Evolutionary conservation across 2,113 vertebrate species (phyloP), one percentile per base, ranked within the genome.

Genomic region (Neolamprologus fasciatus): DNA sequence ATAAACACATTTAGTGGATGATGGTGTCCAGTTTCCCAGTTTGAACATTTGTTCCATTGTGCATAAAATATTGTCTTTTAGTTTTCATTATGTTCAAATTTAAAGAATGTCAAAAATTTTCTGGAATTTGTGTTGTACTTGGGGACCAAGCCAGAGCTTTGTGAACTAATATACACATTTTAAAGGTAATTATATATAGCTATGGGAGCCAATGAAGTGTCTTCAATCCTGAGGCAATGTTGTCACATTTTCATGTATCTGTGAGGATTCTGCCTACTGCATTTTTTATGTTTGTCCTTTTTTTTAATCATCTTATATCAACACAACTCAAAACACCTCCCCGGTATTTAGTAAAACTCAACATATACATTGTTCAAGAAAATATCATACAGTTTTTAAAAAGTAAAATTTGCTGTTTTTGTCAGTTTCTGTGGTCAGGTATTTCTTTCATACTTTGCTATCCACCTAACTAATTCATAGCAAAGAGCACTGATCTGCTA

Each of bases 281-380:
- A 23, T 7, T 16, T 71, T 71, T 42, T 10, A 26, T 16, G 4
- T 73, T 26, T 40, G n/a, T 73, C 3, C 40, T 11, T 63, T 58
- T 63, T 57, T 63, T 0, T 0, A 58, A 63, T 35, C 9, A 35
- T 11, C 28, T 35, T 35, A 63, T 35, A 63, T 63, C 17, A 63
- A 6, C 17, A 63, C 58, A 63, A 63, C 58, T 63, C 58, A 35
- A 63, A 0, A 63, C 9, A 33, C 58, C 0, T 63, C 16, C 58
- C 3, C 28, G 1, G 58, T 33, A 63, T 63, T 33, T 63, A 63
- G 58, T 63, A 33, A 63, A 63, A 35, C 31, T 63, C 31, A 63
- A 63, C 58, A 35, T 63, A 63, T 35, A 63, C 58, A 35, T 35
- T 63, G 58, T 35, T 63, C 31, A 63, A 35, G 58, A 63, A 63